phyloP scores from a whole-genome alignment of 2,113 vertebrate genomes.

The Notothenia rossii region DNA sequence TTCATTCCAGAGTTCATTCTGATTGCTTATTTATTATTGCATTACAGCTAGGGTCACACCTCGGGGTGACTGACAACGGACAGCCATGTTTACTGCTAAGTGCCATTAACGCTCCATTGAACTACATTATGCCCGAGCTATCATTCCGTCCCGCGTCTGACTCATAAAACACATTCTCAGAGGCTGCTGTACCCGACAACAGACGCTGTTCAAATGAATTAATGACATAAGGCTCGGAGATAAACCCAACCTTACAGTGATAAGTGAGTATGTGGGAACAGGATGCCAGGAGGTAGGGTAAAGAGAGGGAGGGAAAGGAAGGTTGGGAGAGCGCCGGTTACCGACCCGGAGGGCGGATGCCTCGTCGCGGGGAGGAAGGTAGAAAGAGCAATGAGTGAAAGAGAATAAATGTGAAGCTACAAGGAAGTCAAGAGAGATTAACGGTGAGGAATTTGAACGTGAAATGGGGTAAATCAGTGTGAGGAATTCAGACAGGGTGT shows the following conservation, averaged over 20 bases:
- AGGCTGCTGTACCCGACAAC: not conserved
- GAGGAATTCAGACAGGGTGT: conserved; percentile 8
- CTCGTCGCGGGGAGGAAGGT: conserved; percentile 11
- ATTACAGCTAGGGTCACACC: not conserved
- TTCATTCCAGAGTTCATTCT: not conserved
- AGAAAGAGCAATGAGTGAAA: conserved; percentile 1
- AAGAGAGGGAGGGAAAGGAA: not conserved
- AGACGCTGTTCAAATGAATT: not conserved
- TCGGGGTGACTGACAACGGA: conserved; percentile 1
- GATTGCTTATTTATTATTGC: not conserved
- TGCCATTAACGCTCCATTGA: not conserved
- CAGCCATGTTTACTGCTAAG: not conserved
- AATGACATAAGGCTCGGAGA: not conserved
- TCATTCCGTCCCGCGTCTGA: not conserved
- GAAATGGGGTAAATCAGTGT: conserved; percentile 8
- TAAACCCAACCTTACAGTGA: conserved; percentile 27
- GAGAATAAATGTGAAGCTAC: conserved; percentile 40
- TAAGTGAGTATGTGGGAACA: conserved; percentile 33
- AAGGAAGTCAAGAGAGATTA: conserved; percentile 45
- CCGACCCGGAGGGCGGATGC: conserved; percentile 14
- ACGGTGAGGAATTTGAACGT: conserved; percentile 11
- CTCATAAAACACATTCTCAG: not conserved
- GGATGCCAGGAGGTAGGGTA: conserved; percentile 25
- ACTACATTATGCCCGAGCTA: not conserved
- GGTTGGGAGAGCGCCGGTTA: conserved; percentile 23